Base-by-base conservation (phyloP, 2,888 invertebrate genomes). In the Schizotus pectinicornis region DNA sequence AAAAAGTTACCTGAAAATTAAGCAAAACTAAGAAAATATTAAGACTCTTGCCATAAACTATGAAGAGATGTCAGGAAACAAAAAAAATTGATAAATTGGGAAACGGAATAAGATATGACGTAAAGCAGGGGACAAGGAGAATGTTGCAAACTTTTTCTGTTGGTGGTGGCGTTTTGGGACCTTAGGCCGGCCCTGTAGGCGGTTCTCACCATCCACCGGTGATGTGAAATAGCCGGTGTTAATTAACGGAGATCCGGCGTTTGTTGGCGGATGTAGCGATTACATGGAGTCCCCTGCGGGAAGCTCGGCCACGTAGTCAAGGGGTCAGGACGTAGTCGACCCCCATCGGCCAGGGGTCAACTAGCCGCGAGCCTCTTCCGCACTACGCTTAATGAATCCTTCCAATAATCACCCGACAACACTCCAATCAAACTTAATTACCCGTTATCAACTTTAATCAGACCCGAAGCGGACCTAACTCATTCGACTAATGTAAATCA, bases 321-420 rank as follows among this genome's bases (percentile, higher is more conserved):
- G 46, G 38, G 56, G 34, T 39, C 34, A 49, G 48, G 55, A 2
- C 22, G 41, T 41, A 38, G 37, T 12, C 11, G 39, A 39, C 42
- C 56, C 69, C 68, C n/a, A n/a, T 71, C 71, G 74, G 62, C 73
- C 75, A 75, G 73, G 73, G 75, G 75, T 75, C 75, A 75, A 69
- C 68, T 56, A 47, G 70, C 73, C 64, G 48, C 59, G 52, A 65
- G 73, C 71, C 54, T 61, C 69, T 71, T 72, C 70, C 69, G 73
- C 73, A 75, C 73, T 74, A 67, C 63, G 55, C 56, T 11, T 74
- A 71, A 74, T 74, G 66, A 69, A 70, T 67, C 67, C 61, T 47
- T 41, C 32, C 22, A 5, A 22, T 22, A 22, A 22, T 22, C 22
- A 22, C 22, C 22, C 22, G 22, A 22, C 22, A 22, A 22, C 22